These are phyloP conservation scores for Ceyx margarethae DNA, from an alignment of 2,113 vertebrate species.

Conservation along the genomic window DNA sequence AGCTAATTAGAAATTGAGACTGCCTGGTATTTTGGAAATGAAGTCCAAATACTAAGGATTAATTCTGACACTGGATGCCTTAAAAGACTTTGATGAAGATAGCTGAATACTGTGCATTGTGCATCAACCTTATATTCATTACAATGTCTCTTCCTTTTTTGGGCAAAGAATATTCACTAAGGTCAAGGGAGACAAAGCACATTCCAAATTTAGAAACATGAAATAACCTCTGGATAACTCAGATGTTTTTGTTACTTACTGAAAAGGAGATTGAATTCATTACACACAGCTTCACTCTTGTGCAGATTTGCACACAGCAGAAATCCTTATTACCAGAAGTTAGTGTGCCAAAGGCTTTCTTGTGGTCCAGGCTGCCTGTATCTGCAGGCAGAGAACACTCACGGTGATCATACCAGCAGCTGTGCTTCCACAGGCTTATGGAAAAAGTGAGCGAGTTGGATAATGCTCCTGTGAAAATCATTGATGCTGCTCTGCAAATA, in stretches of 20 bases:
- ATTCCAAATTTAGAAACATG: conserved; percentile 65
- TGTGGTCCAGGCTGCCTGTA: background rate
- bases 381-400: background rate
- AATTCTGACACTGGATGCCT: background rate
- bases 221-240: conserved; percentile 24
- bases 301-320: accelerated
- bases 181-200: background rate
- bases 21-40: conserved; percentile 13
- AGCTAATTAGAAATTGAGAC: background rate
- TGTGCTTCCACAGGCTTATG: background rate
- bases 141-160: conserved; percentile 48
- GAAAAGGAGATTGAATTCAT: background rate
- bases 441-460: background rate
- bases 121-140: background rate
- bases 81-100: conserved; percentile 32
- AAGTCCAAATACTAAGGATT: conserved; percentile 3
- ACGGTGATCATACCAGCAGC: background rate
- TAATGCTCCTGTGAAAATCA: background rate
- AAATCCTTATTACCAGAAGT: background rate
- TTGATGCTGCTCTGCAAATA: background rate
- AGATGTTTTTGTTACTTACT: background rate
- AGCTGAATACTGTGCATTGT: background rate
- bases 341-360: background rate
- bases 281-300: background rate
- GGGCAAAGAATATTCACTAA: conserved; percentile 28